phyloP scores from a whole-genome alignment of 2,888 invertebrate genomes.

The Nowickia ferox region DNA sequence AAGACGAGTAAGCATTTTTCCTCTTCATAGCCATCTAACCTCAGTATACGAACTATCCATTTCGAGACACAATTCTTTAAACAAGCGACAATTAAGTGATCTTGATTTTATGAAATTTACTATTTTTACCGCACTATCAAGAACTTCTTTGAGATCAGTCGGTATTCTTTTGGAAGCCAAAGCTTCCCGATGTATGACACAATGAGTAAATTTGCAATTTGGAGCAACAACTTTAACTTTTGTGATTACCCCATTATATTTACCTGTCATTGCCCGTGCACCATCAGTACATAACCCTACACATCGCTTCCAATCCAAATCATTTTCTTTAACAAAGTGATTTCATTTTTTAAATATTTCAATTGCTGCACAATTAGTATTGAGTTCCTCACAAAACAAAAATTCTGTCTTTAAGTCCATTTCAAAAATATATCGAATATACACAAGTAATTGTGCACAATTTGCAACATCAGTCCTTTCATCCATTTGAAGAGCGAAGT shows the following conservation, averaged over 20 bases:
- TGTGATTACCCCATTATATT: conserved; percentile 10
- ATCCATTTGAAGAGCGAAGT: conserved; percentile 2
- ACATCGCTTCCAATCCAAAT: conserved; percentile 6
- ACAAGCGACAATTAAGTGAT: conserved; percentile 26
- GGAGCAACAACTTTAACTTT: conserved; percentile 13
- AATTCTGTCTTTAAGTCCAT: conserved; percentile 24
- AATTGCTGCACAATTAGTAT: conserved; percentile 10
- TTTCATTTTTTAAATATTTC: background rate
- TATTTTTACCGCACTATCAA: conserved; percentile 21
- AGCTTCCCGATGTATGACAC: conserved; percentile 17
- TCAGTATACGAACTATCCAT: conserved; percentile 18
- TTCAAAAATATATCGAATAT: conserved; percentile 12
- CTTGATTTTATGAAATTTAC: conserved; percentile 21
- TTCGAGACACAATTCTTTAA: conserved; percentile 18
- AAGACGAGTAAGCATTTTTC: conserved; percentile 17
- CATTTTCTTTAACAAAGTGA: conserved; percentile 9
- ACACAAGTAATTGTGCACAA: conserved; percentile 30
- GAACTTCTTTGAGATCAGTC: conserved; percentile 21
- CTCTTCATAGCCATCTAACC: conserved; percentile 15
- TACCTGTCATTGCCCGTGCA: conserved; percentile 1
- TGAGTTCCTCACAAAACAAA: conserved; percentile 19
- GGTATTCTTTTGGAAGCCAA: conserved; percentile 4
- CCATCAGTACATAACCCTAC: conserved; percentile 6
- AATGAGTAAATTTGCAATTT: conserved; percentile 18
- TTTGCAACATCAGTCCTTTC: conserved; percentile 18